A percentile compares a stretch with the other conserved stretches of the same genome.
phyloP scores from a whole-genome alignment of 2,797 vertebrate species.

The Morus bassanus region DNA sequence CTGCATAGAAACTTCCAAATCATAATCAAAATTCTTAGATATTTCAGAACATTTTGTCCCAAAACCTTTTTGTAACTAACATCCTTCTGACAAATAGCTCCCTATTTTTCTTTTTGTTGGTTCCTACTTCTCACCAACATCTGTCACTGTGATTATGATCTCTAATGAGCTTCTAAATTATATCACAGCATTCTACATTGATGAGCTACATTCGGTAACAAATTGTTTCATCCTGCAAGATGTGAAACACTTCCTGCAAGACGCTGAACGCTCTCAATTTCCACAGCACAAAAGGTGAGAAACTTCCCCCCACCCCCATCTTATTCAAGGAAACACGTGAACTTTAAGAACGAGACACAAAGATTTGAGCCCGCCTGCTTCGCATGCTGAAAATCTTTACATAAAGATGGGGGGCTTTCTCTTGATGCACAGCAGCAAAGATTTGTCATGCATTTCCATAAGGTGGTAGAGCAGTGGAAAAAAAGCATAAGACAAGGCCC shows the following conservation, averaged over 20 bases:
- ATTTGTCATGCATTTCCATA: rapidly evolving
- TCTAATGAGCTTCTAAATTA: slow-evolving; percentile 58
- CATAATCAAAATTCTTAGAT: neutral
- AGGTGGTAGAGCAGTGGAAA: too few relatives aligned
- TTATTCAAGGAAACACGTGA: neutral
- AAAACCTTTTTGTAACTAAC: neutral
- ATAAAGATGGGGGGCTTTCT: rapidly evolving
- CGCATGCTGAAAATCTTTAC: neutral
- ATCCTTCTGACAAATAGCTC: neutral
- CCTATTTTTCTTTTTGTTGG: slow-evolving; percentile 2
- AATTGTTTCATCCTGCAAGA: neutral
- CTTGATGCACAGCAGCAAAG: neutral
- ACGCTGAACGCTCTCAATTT: neutral
- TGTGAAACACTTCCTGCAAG: neutral
- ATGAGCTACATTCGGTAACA: slow-evolving; percentile 45
- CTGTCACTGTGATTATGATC: slow-evolving; percentile 38
- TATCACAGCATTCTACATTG: slow-evolving; percentile 39
- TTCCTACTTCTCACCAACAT: slow-evolving; percentile 49
- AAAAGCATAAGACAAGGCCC: neutral
- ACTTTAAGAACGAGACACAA: neutral
- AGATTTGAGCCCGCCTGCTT: neutral
- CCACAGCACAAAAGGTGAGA: neutral
- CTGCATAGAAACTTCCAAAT: neutral
- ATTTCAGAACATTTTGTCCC: neutral
- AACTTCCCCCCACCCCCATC: neutral